phyloP scores from a whole-genome alignment of 2,113 vertebrate genomes.

The Coptodon bakossiorum region DNA sequence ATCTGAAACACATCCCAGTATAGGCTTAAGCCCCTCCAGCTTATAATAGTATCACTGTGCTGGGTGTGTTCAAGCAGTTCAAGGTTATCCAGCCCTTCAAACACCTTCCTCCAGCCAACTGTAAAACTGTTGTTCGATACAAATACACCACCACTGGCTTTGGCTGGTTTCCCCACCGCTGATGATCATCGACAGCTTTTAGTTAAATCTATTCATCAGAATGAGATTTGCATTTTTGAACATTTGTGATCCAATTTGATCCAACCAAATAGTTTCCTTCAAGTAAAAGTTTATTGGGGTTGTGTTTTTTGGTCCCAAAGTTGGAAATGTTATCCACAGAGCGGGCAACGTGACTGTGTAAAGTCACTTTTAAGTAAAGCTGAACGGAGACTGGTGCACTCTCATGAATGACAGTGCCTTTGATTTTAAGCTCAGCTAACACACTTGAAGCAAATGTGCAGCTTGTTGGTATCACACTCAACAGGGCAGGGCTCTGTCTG shows the following conservation, averaged over 20 bases:
- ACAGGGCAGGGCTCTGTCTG: conserved; percentile 35
- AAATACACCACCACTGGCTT: not conserved
- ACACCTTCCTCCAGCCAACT: conserved; percentile 21
- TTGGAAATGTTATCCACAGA: not conserved
- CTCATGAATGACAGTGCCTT: not conserved
- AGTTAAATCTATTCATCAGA: not conserved
- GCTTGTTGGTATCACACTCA: conserved; percentile 21
- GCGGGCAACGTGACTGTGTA: not conserved
- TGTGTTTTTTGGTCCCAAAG: not conserved
- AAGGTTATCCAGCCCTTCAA: conserved; percentile 33
- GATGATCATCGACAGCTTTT: conserved; percentile 1
- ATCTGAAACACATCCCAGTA: conserved; percentile 54
- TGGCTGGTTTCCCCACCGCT: not conserved
- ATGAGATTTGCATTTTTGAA: not conserved
- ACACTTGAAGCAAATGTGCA: not conserved
- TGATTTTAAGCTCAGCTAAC: not conserved
- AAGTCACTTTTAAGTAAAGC: conserved; percentile 8
- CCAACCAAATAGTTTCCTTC: not conserved
- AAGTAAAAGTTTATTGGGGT: not conserved
- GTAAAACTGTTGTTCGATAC: conserved; percentile 11
- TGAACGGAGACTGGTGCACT: not conserved
- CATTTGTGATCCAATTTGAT: not conserved
- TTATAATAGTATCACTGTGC: conserved; percentile 54
- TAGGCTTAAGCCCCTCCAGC: conserved; percentile 2
- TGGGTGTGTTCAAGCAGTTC: conserved; percentile 24